A percentile compares a stretch with the other conserved stretches of the same genome.
These are phyloP conservation scores for Clarias platycephalus DNA, from an alignment of 2,797 vertebrate species.

Conservation along the genomic window DNA sequence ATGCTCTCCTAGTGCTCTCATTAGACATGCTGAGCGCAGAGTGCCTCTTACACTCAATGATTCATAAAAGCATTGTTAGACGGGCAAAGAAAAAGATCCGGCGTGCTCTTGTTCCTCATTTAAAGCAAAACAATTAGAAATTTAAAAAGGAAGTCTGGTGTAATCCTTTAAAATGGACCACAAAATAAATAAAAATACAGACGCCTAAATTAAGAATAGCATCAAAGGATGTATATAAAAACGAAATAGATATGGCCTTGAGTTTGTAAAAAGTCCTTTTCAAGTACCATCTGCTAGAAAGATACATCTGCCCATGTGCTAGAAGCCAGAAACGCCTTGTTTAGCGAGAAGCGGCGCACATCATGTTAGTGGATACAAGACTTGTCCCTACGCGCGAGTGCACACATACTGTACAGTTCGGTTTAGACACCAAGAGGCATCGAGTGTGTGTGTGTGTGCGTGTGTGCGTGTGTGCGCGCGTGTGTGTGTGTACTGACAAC, in stretches of 20 bases:
- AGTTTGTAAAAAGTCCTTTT: neutral
- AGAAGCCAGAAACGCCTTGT: neutral
- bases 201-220: neutral
- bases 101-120: neutral
- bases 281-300: neutral
- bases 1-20: neutral
- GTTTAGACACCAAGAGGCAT: neutral
- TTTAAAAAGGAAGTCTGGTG: neutral
- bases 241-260: no score
- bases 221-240: neutral
- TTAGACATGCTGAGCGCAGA: neutral
- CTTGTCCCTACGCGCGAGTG: no score
- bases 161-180: neutral
- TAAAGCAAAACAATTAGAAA: constrained; percentile 8
- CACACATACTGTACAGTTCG: neutral
- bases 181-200: neutral
- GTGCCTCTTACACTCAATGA: constrained; percentile 5
- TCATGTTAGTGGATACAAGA: neutral
- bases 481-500: neutral
- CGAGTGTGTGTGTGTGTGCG: no score
- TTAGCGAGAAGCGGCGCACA: no score
- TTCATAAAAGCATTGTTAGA: neutral
- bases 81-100: neutral
- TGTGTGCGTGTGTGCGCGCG: no score
- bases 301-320: neutral